Evolutionary conservation across 1,140 invertebrate species (phyloP).

Genomic region (Asobara japonica): DNA sequence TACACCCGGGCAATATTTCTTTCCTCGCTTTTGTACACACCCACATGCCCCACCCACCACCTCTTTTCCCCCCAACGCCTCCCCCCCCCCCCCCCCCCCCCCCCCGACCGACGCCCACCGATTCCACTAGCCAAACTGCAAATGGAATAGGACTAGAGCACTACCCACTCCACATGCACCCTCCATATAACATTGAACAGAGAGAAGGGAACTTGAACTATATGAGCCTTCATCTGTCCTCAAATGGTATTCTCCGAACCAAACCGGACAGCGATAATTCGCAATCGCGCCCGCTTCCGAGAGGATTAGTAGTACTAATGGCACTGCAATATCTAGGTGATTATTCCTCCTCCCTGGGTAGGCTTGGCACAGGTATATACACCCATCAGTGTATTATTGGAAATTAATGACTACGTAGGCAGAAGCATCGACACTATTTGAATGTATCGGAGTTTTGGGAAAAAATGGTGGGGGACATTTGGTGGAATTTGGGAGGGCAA

Average conservation of each 20-base stretch:
- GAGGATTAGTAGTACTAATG: constrained; percentile 31
- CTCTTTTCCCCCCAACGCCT: no score
- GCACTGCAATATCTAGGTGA: constrained; percentile 19
- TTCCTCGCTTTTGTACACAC: neutral
- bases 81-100: no score
- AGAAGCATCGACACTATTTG: no score
- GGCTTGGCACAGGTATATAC: constrained; percentile 7
- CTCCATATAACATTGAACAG: neutral
- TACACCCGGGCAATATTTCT: constrained; percentile 19
- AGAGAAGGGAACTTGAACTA: neutral
- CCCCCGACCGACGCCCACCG: no score
- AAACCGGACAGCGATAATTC: constrained; percentile 30
- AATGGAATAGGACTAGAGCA: neutral
- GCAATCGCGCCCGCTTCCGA: constrained; percentile 25
- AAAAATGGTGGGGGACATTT: no score
- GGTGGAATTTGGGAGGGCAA: no score
- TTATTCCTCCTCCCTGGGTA: neutral
- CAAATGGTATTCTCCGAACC: neutral
- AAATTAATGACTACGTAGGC: neutral
- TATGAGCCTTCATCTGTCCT: neutral
- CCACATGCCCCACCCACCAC: neutral
- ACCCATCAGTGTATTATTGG: neutral
- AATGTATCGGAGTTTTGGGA: no score
- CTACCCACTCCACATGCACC: neutral
- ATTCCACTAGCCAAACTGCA: neutral